Evolutionary conservation across 2,113 vertebrate genomes (phyloP).

Genomic region (Otocyon megalotis): DNA sequence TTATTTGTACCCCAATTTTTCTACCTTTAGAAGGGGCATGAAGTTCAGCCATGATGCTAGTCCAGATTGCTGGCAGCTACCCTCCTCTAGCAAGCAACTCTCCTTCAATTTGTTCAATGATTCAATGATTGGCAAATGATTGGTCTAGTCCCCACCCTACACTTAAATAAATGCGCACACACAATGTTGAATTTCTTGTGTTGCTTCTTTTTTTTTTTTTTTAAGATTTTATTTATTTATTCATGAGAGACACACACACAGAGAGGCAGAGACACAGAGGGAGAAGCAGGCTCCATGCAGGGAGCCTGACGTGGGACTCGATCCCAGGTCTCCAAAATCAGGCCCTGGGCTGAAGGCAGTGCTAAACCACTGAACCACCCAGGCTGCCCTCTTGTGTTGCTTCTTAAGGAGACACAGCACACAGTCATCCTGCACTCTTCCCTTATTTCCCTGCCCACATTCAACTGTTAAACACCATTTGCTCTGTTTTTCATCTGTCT

Average conservation of each 20-base stretch:
- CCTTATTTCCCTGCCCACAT: neutral
- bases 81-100: neutral
- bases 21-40: neutral
- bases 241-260: too few relatives aligned
- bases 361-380: too few relatives aligned
- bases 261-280: too few relatives aligned
- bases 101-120: neutral
- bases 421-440: neutral
- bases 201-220: neutral
- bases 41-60: neutral
- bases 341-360: too few relatives aligned
- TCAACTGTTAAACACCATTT: neutral
- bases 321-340: too few relatives aligned
- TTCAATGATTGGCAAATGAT: too few relatives aligned
- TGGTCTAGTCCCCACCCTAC: neutral
- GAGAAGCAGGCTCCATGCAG: too few relatives aligned
- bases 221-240: too few relatives aligned
- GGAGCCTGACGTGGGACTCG: too few relatives aligned
- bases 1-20: neutral
- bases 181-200: neutral
- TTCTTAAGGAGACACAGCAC: neutral
- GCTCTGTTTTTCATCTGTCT: neutral
- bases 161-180: neutral
- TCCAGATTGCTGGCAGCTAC: neutral
- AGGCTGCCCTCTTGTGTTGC: neutral